Conservation (phyloP, 1,140 invertebrate genomes). For the Drosophila hydei region DNA sequence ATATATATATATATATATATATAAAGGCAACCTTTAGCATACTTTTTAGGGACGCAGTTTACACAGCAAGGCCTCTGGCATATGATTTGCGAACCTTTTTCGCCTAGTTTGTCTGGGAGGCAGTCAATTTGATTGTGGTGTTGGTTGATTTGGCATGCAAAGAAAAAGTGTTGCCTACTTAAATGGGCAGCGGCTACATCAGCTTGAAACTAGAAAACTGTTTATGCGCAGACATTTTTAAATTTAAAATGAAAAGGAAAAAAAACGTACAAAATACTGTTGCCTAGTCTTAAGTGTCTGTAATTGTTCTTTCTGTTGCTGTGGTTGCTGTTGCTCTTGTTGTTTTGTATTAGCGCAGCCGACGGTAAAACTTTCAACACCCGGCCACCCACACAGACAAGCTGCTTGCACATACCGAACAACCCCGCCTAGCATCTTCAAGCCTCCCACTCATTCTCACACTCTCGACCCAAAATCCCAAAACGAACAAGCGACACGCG, state of each 20-base stretch:
- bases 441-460: background rate
- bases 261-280: conserved; percentile 13
- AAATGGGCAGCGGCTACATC: conserved; percentile 22
- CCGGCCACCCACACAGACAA: conserved; percentile 21
- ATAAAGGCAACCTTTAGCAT: conserved; percentile 45
- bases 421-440: background rate
- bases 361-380: conserved; percentile 48
- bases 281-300: conserved; percentile 30
- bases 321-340: conserved; percentile 31
- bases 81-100: conserved; percentile 42
- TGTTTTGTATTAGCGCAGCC: conserved; percentile 43
- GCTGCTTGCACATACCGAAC: conserved; percentile 17
- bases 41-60: conserved; percentile 49
- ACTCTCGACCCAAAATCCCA: conserved; percentile 69
- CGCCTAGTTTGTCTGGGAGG: conserved; percentile 23
- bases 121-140: conserved; percentile 45
- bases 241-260: conserved; percentile 10
- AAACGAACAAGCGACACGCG: conserved; percentile 81
- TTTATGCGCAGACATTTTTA: background rate
- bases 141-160: conserved; percentile 38
- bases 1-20: conserved; percentile 4
- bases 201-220: background rate
- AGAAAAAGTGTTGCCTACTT: conserved; percentile 62
- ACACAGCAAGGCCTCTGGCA: conserved; percentile 7
- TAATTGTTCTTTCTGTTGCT: conserved; percentile 46